Percentiles rank a stretch among this genome's conserved stretches.
Evolutionary conservation across 2,888 invertebrate species (phyloP).

Genomic region (Drosophila pseudotalamancana): DNA sequence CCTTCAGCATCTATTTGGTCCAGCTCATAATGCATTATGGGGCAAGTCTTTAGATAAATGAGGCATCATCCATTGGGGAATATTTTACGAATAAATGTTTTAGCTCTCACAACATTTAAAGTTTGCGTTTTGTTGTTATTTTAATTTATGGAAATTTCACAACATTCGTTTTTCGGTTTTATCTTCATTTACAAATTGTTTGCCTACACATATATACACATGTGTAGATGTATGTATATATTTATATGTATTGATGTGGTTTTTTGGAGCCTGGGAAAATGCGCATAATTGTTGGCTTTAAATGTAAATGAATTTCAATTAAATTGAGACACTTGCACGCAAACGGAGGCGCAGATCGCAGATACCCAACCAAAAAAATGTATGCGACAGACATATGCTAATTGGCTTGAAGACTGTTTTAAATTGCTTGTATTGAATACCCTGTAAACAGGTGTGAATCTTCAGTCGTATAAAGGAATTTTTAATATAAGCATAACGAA

Average conservation of each 20-base stretch:
- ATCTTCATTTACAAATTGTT: constrained; percentile 78
- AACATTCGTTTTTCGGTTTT: constrained; percentile 36
- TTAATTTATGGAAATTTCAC: constrained; percentile 74
- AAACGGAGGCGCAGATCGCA: constrained; percentile 3
- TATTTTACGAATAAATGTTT: neutral
- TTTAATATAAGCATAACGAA: too few relatives aligned
- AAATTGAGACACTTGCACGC: constrained; percentile 55
- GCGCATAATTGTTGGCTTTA: constrained; percentile 70
- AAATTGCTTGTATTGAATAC: constrained; percentile 2
- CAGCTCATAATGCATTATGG: constrained; percentile 35
- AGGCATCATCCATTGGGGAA: neutral
- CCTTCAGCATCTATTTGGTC: neutral
- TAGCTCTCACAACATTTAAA: too few relatives aligned
- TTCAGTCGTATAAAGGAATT: too few relatives aligned
- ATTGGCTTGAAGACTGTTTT: constrained; percentile 40
- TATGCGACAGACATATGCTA: constrained; percentile 60
- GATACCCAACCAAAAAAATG: constrained; percentile 13
- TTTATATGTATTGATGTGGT: too few relatives aligned
- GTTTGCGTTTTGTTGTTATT: constrained; percentile 25
- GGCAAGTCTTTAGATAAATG: constrained; percentile 27
- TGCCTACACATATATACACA: neutral
- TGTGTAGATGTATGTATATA: neutral
- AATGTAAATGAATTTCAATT: constrained; percentile 79
- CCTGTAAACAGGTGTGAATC: constrained; percentile 10
- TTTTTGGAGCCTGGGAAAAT: constrained; percentile 72